Evolutionary conservation across 92 coral and sea anemone genomes (phyloP).

Genomic region (Pocillopora meandrina): DNA sequence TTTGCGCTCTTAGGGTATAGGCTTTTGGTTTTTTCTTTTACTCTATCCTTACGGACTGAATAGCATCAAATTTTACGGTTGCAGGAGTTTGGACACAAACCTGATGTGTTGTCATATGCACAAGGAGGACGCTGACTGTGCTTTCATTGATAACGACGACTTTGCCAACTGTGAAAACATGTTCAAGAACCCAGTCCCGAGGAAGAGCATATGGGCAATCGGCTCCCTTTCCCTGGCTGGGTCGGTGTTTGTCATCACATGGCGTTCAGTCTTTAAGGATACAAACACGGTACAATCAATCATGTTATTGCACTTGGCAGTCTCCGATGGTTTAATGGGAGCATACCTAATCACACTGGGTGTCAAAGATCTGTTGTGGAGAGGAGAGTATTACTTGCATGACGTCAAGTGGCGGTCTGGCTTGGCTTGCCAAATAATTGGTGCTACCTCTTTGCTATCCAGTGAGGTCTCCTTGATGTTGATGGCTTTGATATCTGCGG

Average conservation of each 20-base stretch:
- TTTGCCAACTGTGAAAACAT: neutral
- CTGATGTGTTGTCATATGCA: neutral
- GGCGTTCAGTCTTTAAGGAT: slow-evolving; percentile 69
- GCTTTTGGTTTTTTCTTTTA: neutral
- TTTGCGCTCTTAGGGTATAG: too few relatives aligned
- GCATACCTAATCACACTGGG: slow-evolving; percentile 68
- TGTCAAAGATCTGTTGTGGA: slow-evolving; percentile 58
- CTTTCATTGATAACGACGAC: neutral
- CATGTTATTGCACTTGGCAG: slow-evolving; percentile 71
- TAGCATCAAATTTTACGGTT: neutral
- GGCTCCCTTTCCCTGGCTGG: slow-evolving; percentile 83
- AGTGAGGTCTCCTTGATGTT: too few relatives aligned
- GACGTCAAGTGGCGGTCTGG: slow-evolving; percentile 3
- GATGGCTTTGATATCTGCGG: too few relatives aligned
- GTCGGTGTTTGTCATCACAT: slow-evolving; percentile 65
- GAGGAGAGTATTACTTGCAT: slow-evolving; percentile 62
- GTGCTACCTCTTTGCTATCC: too few relatives aligned
- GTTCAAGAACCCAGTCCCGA: neutral
- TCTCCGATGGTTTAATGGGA: slow-evolving; percentile 84
- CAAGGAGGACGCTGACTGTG: slow-evolving; percentile 12
- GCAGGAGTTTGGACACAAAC: neutral
- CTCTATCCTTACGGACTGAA: too few relatives aligned
- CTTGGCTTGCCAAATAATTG: slow-evolving; percentile 9
- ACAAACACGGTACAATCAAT: slow-evolving; percentile 8
- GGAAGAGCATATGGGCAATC: slow-evolving; percentile 73